A percentile compares a stretch with the other conserved stretches of the same genome.
Conservation (phyloP, 2,113 vertebrate genomes). For the Bufo bufo region DNA sequence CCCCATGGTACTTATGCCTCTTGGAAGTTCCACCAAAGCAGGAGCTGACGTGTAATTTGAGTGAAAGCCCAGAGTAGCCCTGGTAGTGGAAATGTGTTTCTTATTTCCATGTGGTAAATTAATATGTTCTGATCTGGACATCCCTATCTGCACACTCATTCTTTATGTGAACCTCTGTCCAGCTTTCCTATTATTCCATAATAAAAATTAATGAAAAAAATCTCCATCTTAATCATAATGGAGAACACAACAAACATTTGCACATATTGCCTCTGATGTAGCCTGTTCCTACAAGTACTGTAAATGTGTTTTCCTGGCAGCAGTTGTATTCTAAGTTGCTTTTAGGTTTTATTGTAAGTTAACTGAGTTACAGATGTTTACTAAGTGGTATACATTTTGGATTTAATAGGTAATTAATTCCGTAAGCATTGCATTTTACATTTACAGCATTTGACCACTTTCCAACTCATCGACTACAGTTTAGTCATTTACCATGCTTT, state of each 20-base stretch:
- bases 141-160: background rate
- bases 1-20: too few species aligned
- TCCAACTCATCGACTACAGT: background rate
- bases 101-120: background rate
- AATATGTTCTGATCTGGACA: background rate
- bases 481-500: background rate
- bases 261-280: background rate
- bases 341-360: background rate
- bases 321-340: background rate
- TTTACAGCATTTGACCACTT: background rate
- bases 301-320: background rate
- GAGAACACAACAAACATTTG: background rate
- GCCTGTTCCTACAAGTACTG: background rate
- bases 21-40: too few species aligned
- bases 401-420: conserved; percentile 16
- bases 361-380: conserved; percentile 7
- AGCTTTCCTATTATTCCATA: background rate
- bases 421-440: background rate
- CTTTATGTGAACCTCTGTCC: background rate
- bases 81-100: background rate
- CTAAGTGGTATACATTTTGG: background rate
- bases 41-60: too few species aligned
- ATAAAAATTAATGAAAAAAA: background rate
- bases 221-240: background rate
- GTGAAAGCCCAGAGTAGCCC: too few species aligned